These are phyloP conservation scores for Amiota mariae DNA, from an alignment of 2,888 invertebrate species.

Conservation along the genomic window DNA sequence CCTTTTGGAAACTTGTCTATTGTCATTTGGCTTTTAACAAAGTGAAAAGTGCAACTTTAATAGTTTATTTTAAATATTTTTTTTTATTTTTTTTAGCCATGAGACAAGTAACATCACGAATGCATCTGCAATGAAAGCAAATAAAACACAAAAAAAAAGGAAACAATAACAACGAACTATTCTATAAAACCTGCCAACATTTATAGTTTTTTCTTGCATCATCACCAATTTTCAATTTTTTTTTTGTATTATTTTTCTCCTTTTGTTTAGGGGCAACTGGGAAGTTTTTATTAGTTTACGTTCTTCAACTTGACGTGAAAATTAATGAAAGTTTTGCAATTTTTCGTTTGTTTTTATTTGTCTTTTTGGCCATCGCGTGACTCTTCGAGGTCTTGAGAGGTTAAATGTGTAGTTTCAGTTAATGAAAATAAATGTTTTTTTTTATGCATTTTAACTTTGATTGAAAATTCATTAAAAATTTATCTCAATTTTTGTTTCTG, in stretches of 20 bases:
- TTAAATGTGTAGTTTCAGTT: neutral
- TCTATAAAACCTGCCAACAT: neutral
- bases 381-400: too few species aligned
- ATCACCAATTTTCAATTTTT: constrained; percentile 50
- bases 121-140: too few species aligned
- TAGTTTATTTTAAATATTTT: too few species aligned
- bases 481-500: neutral
- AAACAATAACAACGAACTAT: too few species aligned
- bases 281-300: constrained; percentile 17
- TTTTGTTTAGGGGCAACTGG: neutral
- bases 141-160: too few species aligned
- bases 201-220: constrained; percentile 40
- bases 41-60: too few species aligned
- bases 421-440: neutral
- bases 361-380: too few species aligned
- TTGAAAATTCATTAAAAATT: constrained; percentile 7
- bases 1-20: neutral
- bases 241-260: constrained; percentile 16
- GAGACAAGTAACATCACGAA: too few species aligned
- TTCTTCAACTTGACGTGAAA: constrained; percentile 40
- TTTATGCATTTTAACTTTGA: constrained; percentile 6
- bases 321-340: constrained; percentile 53
- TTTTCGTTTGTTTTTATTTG: neutral
- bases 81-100: too few species aligned
- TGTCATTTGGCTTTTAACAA: too few species aligned